Base-by-base conservation (phyloP, 2,797 vertebrate genomes). In the Anguilla marmorata region DNA sequence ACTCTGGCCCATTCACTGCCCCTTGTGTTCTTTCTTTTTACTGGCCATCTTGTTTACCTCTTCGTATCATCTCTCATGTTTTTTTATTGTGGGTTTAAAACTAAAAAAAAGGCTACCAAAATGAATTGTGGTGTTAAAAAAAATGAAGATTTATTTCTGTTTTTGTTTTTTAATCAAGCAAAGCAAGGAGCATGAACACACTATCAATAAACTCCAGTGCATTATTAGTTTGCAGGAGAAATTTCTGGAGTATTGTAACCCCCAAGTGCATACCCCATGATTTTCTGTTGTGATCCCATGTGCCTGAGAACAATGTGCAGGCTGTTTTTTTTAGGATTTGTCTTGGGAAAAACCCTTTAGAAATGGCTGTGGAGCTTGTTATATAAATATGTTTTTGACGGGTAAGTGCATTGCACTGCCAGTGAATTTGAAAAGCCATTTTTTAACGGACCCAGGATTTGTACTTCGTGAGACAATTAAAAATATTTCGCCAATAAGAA, bases 91-190 rank as follows among this genome's bases (percentile, higher is more conserved):
- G 27, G 8, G 56, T 30, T 72, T 27, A 72, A 72, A 19, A 45
- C 74, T 5, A 7, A 21, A 37, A 12, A 19, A 37, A 41, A 41
- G 37, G 27, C 74, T 9, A 69, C n/a, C 1, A 37, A 4, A 37
- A 79, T 45, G 3, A 16, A 45, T 74, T 37, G 69, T 74, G 69
- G 16, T 37, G 37, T 30, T 24, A 27, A 45, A 19, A 41, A 41
- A n/a, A 48, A 50, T 82, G 16, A 69, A 27, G 74, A 79, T 41
- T 79, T 41, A 16, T 41, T 19, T 50, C 45, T 11, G 19, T 11
- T 82, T 82, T 11, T 37, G 14, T n/a, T 76, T 37, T 82, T 24
- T 45, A 82, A 82, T 82, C 79, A 82, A 82, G 37, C 74, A 21
- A 82, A 82, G 21, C 41, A 50, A n/a, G 79, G 45, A n/a, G 41